Evolutionary conservation across 2,888 invertebrate genomes (phyloP), one percentile per base, ranked within the genome.

Genomic region (Gerris lacustris): DNA sequence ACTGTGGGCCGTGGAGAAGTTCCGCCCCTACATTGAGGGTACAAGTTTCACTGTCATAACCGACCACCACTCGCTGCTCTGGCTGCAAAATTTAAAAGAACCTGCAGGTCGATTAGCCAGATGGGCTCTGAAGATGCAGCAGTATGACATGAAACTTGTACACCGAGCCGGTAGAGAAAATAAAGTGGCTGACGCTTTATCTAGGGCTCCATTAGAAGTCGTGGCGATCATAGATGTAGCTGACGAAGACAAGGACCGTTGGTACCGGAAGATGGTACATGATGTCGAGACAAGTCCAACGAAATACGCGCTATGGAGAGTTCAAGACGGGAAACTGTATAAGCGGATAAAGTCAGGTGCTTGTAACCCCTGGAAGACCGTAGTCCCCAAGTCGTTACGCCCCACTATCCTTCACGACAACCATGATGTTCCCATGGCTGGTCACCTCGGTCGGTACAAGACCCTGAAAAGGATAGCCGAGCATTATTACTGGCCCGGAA

Each of bases 181-280:
- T 31, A 62, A 17, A 11, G 70, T 67, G 43, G 62, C 70, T 6
- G 70, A 70, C 18, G 70, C 70, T 9, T 18, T 70, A 31, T 70
- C 70, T 7, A 6, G 70, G 31, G 17, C 67, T 44, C 15, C 63
- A n/a, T 7, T 18, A 64, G 64, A 18, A 11, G 64, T 31, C 7
- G 15, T 31, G 6, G 5, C 69, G 5, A 45, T 31, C 0, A 44
- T 31, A 1, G 31, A 31, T 31, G 31, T 31, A 31, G 1, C 69
- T 5, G 70, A 64, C 5, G 69, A 69, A n/a, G 67, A 47, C 17
- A 11, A 47, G n/a, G 73, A 70, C n/a, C 44, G 15, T 1, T 74
- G 74, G 74, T 74, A 74, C 66, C 62, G 43, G 1, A 70, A 69
- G 1, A 71, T 71, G 68, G 9, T 69, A 4, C 67, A 71, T 0